Percentiles rank a stretch among this genome's conserved stretches.
phyloP scores from a whole-genome alignment of 2,797 vertebrate genomes.

The Catharus ustulatus region DNA sequence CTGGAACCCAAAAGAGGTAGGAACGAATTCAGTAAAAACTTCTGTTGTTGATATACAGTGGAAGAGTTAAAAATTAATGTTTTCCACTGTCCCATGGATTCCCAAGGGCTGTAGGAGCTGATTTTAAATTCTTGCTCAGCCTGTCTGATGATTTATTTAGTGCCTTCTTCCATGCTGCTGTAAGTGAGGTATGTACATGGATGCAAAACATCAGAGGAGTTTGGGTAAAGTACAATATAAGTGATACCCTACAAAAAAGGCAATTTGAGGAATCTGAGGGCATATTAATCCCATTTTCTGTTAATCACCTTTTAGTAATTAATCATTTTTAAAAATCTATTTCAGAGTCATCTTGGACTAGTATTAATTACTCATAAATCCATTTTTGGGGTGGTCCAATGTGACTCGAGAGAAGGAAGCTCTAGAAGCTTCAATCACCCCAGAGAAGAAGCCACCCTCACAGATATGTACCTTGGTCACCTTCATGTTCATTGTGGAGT shows the following conservation, averaged over 20 bases:
- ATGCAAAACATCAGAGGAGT: background rate
- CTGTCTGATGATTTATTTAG: conserved; percentile 37
- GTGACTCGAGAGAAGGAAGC: background rate
- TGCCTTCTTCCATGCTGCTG: background rate
- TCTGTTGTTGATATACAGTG: background rate
- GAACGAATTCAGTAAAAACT: background rate
- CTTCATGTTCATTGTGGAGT: background rate
- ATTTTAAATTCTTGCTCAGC: background rate
- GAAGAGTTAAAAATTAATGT: conserved; percentile 34
- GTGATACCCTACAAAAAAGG: background rate
- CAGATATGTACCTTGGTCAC: background rate
- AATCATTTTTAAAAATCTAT: background rate
- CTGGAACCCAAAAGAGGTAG: background rate
- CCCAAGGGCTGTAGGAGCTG: background rate
- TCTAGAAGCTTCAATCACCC: background rate
- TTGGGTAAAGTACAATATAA: background rate
- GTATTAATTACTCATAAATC: background rate
- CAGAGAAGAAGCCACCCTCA: background rate
- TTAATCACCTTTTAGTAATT: background rate
- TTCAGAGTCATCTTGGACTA: background rate
- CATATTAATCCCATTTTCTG: background rate
- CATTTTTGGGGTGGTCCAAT: background rate
- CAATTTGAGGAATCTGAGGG: background rate
- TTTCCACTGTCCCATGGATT: conserved; percentile 9
- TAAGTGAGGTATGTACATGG: background rate